These are phyloP conservation scores for Miltochrista miniata DNA, from an alignment of 2,888 invertebrate species.

Conservation along the genomic window DNA sequence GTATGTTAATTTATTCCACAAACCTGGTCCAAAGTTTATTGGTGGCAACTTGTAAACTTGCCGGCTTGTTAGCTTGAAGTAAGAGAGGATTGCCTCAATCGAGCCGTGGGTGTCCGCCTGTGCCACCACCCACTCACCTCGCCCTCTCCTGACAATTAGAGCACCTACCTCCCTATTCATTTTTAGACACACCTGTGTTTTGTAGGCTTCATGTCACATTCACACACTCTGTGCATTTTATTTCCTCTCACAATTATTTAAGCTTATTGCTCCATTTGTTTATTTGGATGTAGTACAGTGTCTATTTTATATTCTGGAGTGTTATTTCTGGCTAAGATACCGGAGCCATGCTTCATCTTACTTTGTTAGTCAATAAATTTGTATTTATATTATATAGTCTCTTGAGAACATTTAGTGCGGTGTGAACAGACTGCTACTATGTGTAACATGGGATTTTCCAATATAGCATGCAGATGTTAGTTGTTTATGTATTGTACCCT, in stretches of 20 bases:
- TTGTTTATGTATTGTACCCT: conserved; percentile 47
- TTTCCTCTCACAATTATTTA: conserved; percentile 48
- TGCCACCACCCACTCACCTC: conserved; percentile 62
- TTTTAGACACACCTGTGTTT: conserved; percentile 61
- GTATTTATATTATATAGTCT: conserved; percentile 32
- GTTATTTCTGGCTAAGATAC: conserved; percentile 43
- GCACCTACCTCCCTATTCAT: conserved; percentile 60
- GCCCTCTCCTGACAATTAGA: conserved; percentile 57
- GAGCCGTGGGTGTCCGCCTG: conserved; percentile 83
- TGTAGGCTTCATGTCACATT: conserved; percentile 60
- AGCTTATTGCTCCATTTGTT: conserved; percentile 68
- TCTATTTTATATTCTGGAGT: conserved; percentile 45
- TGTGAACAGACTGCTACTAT: conserved; percentile 36
- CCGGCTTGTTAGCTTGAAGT: conserved; percentile 71
- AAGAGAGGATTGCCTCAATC: conserved; percentile 66
- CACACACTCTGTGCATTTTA: conserved; percentile 63
- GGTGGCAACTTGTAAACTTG: conserved; percentile 62
- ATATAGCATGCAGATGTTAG: conserved; percentile 64
- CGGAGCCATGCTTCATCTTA: conserved; percentile 48
- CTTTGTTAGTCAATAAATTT: conserved; percentile 25
- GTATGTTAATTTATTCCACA: conserved; percentile 54
- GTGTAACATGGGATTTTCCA: conserved; percentile 37
- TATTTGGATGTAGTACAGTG: conserved; percentile 64
- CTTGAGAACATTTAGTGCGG: conserved; percentile 30
- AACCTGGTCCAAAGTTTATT: conserved; percentile 55